Percentiles rank a stretch among this genome's conserved stretches.
Conservation (phyloP, 1,140 invertebrate species). For the Drosophila tristis region DNA sequence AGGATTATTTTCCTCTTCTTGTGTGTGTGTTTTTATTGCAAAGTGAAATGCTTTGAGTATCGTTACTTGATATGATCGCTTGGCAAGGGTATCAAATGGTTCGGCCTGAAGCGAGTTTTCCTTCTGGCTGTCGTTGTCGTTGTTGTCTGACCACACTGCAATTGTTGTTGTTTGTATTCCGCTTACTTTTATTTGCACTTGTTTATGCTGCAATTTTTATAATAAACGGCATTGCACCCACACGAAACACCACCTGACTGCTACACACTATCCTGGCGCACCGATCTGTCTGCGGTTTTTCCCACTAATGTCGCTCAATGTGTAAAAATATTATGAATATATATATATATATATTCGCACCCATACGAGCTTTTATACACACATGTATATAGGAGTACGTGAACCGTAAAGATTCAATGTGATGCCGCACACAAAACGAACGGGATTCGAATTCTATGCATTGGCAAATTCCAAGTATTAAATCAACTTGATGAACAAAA, state of each 20-base stretch:
- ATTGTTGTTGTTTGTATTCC: constrained; percentile 38
- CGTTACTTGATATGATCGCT: too few relatives aligned
- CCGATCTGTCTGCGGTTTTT: constrained; percentile 59
- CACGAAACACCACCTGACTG: constrained; percentile 7
- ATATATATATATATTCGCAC: constrained; percentile 8
- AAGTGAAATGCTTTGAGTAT: neutral
- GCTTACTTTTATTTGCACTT: constrained; percentile 59
- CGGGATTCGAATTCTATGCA: neutral
- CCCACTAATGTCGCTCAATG: constrained; percentile 43
- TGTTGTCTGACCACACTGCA: constrained; percentile 46
- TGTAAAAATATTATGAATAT: constrained; percentile 51
- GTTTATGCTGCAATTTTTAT: constrained; percentile 64
- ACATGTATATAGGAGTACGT: neutral
- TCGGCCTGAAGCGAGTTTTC: neutral
- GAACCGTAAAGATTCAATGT: constrained; percentile 12
- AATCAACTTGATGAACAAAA: constrained; percentile 30
- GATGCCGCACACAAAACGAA: neutral
- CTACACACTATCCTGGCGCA: constrained; percentile 6
- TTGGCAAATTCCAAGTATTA: constrained; percentile 7
- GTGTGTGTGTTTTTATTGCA: too few relatives aligned
- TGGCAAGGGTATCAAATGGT: too few relatives aligned
- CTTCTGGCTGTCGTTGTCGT: constrained; percentile 6
- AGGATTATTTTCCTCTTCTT: neutral
- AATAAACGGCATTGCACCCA: constrained; percentile 45
- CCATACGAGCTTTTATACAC: neutral